These are phyloP conservation scores for Vanacampus margaritifer DNA, from an alignment of 2,113 vertebrate species.

Conservation along the genomic window DNA sequence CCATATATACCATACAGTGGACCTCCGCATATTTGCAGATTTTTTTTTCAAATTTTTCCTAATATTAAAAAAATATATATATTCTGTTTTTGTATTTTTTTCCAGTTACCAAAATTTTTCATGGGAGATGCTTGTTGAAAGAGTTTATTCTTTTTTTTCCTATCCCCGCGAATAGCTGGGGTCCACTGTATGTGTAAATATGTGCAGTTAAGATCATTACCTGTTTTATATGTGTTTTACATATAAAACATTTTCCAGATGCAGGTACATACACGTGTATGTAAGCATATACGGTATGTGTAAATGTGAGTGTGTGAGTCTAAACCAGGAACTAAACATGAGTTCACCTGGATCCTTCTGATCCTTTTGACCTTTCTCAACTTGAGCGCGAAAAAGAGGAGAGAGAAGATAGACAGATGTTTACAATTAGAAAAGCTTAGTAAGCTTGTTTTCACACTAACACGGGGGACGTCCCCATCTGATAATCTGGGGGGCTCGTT, in stretches of 20 bases:
- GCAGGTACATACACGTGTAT: conserved; percentile 6
- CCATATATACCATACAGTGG: too few relatives aligned
- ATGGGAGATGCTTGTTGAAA: too few relatives aligned
- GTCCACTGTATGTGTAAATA: too few relatives aligned
- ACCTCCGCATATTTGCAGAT: too few relatives aligned
- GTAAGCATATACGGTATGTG: conserved; percentile 28
- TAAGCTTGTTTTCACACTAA: conserved; percentile 35
- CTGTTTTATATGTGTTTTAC: conserved; percentile 11
- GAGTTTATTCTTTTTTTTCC: too few relatives aligned
- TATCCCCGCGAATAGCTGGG: too few relatives aligned
- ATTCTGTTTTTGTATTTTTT: not conserved
- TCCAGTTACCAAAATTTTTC: too few relatives aligned
- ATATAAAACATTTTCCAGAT: conserved; percentile 6
- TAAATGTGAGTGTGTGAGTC: conserved; percentile 42
- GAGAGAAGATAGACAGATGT: conserved; percentile 86
- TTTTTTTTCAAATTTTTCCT: too few relatives aligned
- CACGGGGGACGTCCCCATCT: conserved; percentile 23
- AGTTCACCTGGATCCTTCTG: conserved; percentile 99
- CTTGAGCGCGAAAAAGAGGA: conserved; percentile 81
- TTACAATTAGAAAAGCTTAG: conserved; percentile 80
- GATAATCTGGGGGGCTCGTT: conserved; percentile 52
- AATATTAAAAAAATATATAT: not conserved
- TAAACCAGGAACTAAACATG: conserved; percentile 90
- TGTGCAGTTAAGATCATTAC: not conserved
- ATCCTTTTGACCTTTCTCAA: conserved; percentile 89